Percentiles rank a stretch among this genome's conserved stretches.
Evolutionary conservation across 2,888 invertebrate species (phyloP).

Genomic region (Volucella zonaria): DNA sequence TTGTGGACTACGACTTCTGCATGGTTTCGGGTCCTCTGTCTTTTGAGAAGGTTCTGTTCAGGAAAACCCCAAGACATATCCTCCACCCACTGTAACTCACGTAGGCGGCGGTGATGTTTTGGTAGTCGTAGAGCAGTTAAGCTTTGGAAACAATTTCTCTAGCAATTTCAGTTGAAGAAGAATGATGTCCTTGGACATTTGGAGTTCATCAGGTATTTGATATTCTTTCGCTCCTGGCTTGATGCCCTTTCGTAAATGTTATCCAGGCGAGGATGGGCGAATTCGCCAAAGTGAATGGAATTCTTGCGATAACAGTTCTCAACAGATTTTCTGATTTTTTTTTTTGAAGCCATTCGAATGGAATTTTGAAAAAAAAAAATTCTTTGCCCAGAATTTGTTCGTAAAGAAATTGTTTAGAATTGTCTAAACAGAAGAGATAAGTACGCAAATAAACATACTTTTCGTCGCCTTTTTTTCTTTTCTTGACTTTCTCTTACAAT

Average conservation of each 20-base stretch:
- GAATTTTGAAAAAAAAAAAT: neutral
- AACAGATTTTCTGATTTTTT: constrained; percentile 84
- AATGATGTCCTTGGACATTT: constrained; percentile 84
- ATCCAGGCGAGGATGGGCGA: constrained; percentile 90
- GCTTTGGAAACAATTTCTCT: constrained; percentile 79
- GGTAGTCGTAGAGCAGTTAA: neutral
- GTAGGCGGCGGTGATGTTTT: neutral
- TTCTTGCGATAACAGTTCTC: constrained; percentile 92
- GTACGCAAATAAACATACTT: no score
- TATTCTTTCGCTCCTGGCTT: constrained; percentile 82
- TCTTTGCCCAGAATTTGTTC: no score
- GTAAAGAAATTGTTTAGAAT: no score
- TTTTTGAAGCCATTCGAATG: constrained; percentile 40
- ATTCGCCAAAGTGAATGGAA: constrained; percentile 92
- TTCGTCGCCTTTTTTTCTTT: no score
- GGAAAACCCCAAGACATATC: constrained; percentile 57
- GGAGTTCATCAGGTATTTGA: constrained; percentile 84
- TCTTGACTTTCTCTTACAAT: no score
- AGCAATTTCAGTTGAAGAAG: constrained; percentile 86
- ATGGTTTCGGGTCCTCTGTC: constrained; percentile 11
- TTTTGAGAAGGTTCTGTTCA: constrained; percentile 34
- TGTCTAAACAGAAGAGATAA: no score
- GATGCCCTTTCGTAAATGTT: constrained; percentile 84
- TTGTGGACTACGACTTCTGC: constrained; percentile 50
- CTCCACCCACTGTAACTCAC: constrained; percentile 20